A percentile compares a stretch with the other conserved stretches of the same genome.
phyloP scores from a whole-genome alignment of 1,140 invertebrate genomes.

The Nephila pilipes region DNA sequence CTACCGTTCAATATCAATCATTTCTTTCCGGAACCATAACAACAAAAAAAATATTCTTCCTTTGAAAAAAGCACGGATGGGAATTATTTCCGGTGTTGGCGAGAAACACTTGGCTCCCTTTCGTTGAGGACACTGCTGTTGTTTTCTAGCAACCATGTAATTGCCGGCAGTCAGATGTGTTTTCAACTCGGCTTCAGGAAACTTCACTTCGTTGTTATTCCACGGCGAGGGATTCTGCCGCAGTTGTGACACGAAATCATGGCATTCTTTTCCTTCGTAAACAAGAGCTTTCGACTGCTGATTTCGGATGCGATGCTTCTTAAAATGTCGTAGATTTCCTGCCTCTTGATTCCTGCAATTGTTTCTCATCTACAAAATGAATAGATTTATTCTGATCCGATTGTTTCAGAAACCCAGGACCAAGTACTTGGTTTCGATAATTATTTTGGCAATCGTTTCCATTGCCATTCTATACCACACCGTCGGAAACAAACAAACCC shows the following conservation, averaged over 20 bases:
- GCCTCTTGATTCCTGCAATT: background rate
- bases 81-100: slow-evolving; percentile 31
- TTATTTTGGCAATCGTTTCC: slow-evolving; percentile 44
- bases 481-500: background rate
- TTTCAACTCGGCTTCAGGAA: slow-evolving; percentile 19
- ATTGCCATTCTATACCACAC: slow-evolving; percentile 52
- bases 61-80: background rate
- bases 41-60: background rate
- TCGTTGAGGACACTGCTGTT: background rate
- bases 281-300: background rate
- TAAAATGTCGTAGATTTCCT: background rate
- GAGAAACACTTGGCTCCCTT: background rate
- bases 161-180: slow-evolving; percentile 68
- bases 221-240: background rate
- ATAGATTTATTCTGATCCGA: background rate
- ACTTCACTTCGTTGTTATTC: slow-evolving; percentile 8
- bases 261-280: background rate
- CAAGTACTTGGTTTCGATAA: slow-evolving; percentile 30
- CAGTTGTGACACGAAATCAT: background rate
- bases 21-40: background rate
- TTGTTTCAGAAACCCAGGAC: slow-evolving; percentile 57
- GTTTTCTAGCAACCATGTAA: slow-evolving; percentile 56
- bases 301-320: background rate
- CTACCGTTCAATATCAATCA: too few relatives aligned
- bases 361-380: slow-evolving; percentile 3